Conservation (phyloP, 2,888 invertebrate species). For the Melinopterus prodromus region DNA sequence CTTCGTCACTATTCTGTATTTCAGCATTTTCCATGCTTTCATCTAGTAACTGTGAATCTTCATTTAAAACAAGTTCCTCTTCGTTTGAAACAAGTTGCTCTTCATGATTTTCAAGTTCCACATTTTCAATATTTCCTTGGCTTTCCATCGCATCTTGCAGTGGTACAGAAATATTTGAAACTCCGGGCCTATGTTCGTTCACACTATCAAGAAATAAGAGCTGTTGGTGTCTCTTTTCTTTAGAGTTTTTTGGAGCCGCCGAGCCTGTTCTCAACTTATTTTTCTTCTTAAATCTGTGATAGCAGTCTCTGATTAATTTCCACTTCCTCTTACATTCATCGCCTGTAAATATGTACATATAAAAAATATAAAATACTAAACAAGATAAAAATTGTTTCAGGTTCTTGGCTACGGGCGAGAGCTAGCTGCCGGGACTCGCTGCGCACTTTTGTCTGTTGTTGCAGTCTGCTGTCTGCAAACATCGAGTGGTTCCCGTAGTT, state of each 20-base stretch:
- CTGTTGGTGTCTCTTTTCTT: constrained; percentile 27
- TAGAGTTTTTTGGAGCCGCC: constrained; percentile 24
- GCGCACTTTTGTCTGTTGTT: constrained; percentile 24
- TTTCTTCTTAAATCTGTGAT: too few species aligned
- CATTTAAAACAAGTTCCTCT: constrained; percentile 14
- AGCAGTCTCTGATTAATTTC: constrained; percentile 23
- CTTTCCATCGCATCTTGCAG: not conserved
- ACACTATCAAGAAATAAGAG: constrained; percentile 23
- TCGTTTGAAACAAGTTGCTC: constrained; percentile 20
- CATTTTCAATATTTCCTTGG: constrained; percentile 17
- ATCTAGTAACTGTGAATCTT: constrained; percentile 10
- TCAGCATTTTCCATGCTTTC: constrained; percentile 20
- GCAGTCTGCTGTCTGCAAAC: constrained; percentile 28
- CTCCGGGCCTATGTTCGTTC: constrained; percentile 19
- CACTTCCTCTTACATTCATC: constrained; percentile 23
- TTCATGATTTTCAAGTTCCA: not conserved
- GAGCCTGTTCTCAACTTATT: too few species aligned
- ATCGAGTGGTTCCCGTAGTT: too few species aligned
- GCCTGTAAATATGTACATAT: constrained; percentile 16
- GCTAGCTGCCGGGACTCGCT: constrained; percentile 6
- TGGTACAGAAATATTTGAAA: constrained; percentile 25
- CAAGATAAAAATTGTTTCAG: constrained; percentile 8
- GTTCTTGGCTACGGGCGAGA: not conserved
- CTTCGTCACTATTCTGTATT: constrained; percentile 28
- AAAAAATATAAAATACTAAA: constrained; percentile 8